Base-by-base conservation (phyloP, 2,888 invertebrate species). In the Allolobophora icterica region DNA sequence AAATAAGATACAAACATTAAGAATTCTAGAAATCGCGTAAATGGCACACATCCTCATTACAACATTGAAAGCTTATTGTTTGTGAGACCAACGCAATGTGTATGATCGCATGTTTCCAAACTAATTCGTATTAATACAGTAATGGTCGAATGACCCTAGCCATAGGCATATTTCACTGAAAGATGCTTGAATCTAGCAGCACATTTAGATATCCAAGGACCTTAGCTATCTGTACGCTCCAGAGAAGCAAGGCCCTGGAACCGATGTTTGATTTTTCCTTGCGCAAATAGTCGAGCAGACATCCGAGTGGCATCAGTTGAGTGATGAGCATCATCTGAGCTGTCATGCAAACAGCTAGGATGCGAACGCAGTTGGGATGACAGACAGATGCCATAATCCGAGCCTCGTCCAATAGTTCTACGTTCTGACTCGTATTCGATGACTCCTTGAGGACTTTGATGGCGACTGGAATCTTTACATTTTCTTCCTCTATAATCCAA, bases 311-410 rank as follows among this genome's bases (percentile, higher is more conserved):
- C 98, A 99, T 99, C 71, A 99, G 96, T 95, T 99, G 99, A 0
- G 99, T 99, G 90, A 99, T 98, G 89, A 99, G 96, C 99, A 99
- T 99, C 97, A 99, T 98, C 94, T 99, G 98, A 87, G 98, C 45
- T 1, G 92, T 91, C 98, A 99, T 97, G 95, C 99, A 99, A 0
- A 99, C 98, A 0, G 98, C 99, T 90, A 99, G 96, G 52, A 99
- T 96, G 94, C 98, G 98, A n/a, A 99, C 96, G 91, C 99, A 96
- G 96, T 98, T 98, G 0, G 97, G 98, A 96, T 99, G 98, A 93
- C 99, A 98, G 5, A 99, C 98, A 90, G 97, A 98, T 0, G 99
- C 98, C 99, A 99, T 99, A 92, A 99, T 98, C 94, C 90, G 90
- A 0, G 99, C 99, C 96, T 99, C 99, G 92, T 98, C 98, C 89